A percentile compares a stretch with the other conserved stretches of the same genome.
phyloP scores from a whole-genome alignment of 2,113 vertebrate genomes.

The Fregata magnificens region DNA sequence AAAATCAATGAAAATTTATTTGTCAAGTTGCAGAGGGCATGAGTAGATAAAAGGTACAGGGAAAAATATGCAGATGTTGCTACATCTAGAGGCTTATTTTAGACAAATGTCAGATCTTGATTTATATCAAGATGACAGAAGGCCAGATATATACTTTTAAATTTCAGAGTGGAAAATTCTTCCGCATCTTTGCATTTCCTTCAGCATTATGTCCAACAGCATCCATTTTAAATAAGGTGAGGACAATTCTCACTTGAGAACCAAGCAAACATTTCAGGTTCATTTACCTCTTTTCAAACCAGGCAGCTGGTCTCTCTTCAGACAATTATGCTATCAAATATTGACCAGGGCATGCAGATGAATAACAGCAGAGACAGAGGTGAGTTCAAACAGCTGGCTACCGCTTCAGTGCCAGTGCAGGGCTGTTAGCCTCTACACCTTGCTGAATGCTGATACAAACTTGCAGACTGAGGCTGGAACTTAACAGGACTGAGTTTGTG shows the following conservation, averaged over 20 bases:
- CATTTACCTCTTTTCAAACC: background rate
- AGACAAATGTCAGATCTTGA: background rate
- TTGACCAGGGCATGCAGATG: background rate
- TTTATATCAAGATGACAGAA: slow-evolving; percentile 11
- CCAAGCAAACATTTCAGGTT: background rate
- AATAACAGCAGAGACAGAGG: background rate
- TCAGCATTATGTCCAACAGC: background rate
- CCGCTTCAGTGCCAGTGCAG: background rate
- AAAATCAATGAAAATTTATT: background rate
- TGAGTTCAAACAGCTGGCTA: background rate
- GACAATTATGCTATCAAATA: background rate
- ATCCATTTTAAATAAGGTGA: background rate
- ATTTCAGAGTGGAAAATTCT: background rate
- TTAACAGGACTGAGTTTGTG: background rate
- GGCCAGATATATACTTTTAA: background rate
- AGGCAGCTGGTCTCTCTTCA: background rate
- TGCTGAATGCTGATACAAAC: background rate
- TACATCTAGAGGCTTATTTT: slow-evolving; percentile 5
- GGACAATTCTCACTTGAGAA: background rate
- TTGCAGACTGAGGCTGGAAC: background rate
- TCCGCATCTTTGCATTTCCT: background rate
- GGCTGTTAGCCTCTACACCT: background rate
- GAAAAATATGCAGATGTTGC: background rate
- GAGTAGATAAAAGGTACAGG: background rate
- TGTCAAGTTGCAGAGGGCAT: background rate